These are phyloP conservation scores for Zaprionus davidi DNA, from an alignment of 1,140 invertebrate genomes.

Conservation along the genomic window DNA sequence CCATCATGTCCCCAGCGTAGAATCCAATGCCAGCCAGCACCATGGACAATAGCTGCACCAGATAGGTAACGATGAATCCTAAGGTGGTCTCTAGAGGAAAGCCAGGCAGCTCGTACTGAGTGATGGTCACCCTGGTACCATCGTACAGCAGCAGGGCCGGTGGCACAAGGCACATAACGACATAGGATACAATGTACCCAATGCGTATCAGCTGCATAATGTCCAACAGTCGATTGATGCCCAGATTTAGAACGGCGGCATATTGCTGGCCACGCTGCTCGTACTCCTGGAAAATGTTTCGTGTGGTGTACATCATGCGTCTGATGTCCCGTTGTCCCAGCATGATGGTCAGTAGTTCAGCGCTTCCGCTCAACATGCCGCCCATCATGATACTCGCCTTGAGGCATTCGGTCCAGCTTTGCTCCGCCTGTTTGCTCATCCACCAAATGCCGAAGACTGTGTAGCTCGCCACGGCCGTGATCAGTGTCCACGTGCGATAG, in stretches of 20 bases:
- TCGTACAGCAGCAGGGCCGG: conserved; percentile 31
- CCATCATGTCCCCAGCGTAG: conserved; percentile 58
- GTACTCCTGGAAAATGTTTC: conserved; percentile 41
- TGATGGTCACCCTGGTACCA: conserved; percentile 47
- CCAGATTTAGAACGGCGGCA: conserved; percentile 20
- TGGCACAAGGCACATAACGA: conserved; percentile 36
- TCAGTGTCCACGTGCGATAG: conserved; percentile 51
- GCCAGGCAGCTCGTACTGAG: conserved; percentile 57
- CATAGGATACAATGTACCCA: conserved; percentile 47
- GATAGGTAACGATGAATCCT: conserved; percentile 45
- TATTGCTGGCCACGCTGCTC: conserved; percentile 23
- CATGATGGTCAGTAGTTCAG: conserved; percentile 40
- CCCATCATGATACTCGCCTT: conserved; percentile 57
- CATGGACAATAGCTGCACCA: conserved; percentile 48
- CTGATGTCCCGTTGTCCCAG: conserved; percentile 40
- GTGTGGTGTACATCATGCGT: conserved; percentile 3
- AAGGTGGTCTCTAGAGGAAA: conserved; percentile 43
- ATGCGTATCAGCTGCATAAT: conserved; percentile 36
- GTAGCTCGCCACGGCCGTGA: conserved; percentile 30
- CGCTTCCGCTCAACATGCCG: conserved; percentile 27
- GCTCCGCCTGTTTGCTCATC: conserved; percentile 17
- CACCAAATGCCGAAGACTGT: conserved; percentile 41
- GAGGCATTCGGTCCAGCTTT: conserved; percentile 47
- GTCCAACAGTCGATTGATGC: conserved; percentile 38
- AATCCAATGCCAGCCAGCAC: conserved; percentile 50